Evolutionary conservation across 2,113 vertebrate species (phyloP).

Genomic region (Paralichthys olivaceus): DNA sequence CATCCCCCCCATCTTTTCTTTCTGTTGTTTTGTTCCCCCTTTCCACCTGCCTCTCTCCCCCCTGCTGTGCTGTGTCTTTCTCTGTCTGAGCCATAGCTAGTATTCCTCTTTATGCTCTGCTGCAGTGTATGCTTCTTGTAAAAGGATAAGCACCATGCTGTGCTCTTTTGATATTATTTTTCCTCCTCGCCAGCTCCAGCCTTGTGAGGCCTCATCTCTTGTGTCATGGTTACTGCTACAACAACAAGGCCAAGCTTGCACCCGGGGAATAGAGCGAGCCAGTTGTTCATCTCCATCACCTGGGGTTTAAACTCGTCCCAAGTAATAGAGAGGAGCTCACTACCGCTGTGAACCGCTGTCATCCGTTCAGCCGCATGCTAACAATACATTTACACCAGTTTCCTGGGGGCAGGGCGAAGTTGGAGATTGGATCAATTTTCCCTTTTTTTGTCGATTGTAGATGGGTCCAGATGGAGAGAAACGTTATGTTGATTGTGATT

Average conservation of each 20-base stretch:
- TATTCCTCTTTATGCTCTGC: conserved; percentile 65
- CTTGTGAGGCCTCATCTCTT: conserved; percentile 67
- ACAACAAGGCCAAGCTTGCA: conserved; percentile 61
- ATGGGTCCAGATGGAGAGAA: conserved; percentile 28
- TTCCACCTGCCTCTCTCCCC: conserved; percentile 58
- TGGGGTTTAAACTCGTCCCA: conserved; percentile 61
- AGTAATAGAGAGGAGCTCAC: conserved; percentile 57
- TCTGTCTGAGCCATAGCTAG: conserved; percentile 62
- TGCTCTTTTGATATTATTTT: conserved; percentile 78
- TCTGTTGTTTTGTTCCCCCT: conserved; percentile 60
- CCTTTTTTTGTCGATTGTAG: conserved; percentile 5
- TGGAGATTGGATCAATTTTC: conserved; percentile 45
- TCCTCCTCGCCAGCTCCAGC: conserved; percentile 65
- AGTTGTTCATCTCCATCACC: conserved; percentile 68
- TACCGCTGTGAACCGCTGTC: conserved; percentile 49
- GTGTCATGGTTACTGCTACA: conserved; percentile 67
- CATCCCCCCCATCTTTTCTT: conserved; percentile 31
- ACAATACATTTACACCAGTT: conserved; percentile 53
- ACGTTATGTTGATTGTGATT: conserved; percentile 22
- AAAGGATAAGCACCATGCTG: conserved; percentile 75
- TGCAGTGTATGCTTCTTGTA: conserved; percentile 72
- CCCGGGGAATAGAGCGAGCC: conserved; percentile 61
- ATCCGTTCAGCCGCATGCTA: conserved; percentile 57
- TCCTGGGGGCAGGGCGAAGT: conserved; percentile 13
- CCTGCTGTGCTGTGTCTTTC: conserved; percentile 63